Base-by-base conservation (phyloP, 2,888 invertebrate species). In the Slavum lentiscoides region DNA sequence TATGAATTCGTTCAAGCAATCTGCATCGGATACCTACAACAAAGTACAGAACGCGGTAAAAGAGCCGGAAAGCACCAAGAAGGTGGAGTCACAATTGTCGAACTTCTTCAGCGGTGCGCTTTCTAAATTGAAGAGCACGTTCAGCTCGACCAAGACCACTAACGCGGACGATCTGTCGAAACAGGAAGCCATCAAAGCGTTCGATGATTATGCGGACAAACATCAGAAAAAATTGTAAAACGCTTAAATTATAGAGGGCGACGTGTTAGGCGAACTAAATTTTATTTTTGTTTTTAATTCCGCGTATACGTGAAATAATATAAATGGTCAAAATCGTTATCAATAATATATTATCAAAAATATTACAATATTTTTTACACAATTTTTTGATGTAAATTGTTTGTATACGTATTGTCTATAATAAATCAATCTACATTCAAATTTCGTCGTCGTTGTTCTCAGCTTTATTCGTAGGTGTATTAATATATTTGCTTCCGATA, bases 101-200 rank as follows among this genome's bases (percentile, higher is more conserved):
- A 30, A 3, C 43, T 68, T 68, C 43, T 76, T 76, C 15, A 59
- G 59, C 59, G 5, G 13, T 1, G 43, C 59, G 4, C 9, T 68
- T 0, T 2, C 0, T 15, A 76, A 61, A 13, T 15, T 76, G 30
- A 76, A 76, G 67, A 59, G 0, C 23, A 6, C 43, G 43, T 76
- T 76, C 75, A 49, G 67, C 23, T 49, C 58, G 30, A n/a, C 43
- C 49, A 68, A 59, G n/a, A n/a, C 43, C 39, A n/a, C 15, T 15
- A 76, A 68, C 15, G 5, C 13, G 59, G 75, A 75, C 23, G 75
- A 76, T 2, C 5, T 9, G 15, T 4, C 3, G n/a, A 76, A 76
- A 59, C 75, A 80, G n/a, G 62, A 80, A 6, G 80, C 80, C 15
- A 30, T 80, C 62, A 64, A 66, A 15, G 80, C 80, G 62, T 80